Evolutionary conservation across 2,113 vertebrate genomes (phyloP).

Genomic region (Sturnus vulgaris): DNA sequence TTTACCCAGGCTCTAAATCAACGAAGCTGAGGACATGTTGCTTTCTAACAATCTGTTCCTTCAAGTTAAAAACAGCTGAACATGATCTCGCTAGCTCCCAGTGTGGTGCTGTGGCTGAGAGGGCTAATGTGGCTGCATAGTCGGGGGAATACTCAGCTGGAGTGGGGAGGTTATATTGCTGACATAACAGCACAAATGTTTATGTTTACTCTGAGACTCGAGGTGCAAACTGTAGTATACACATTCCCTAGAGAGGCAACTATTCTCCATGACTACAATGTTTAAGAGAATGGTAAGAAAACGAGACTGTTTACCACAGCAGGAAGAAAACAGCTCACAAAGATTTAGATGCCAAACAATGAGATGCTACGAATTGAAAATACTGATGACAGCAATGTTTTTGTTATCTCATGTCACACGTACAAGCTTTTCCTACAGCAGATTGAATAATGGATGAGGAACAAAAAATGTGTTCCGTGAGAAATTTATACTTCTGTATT

Average conservation of each 20-base stretch:
- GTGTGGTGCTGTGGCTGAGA: conserved; percentile 38
- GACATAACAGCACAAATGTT: conserved; percentile 43
- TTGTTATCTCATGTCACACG: neutral
- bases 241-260: neutral
- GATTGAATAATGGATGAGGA: conserved; percentile 22
- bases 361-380: neutral
- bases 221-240: conserved; percentile 11
- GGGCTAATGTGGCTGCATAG: conserved; percentile 44
- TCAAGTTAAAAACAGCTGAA: conserved; percentile 37
- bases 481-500: neutral
- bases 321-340: neutral
- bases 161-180: conserved; percentile 28
- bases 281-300: neutral
- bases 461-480: neutral
- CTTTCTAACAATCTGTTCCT: conserved; percentile 42
- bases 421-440: neutral
- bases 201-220: conserved; percentile 40
- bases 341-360: neutral
- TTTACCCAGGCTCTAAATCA: conserved; percentile 32
- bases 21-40: neutral
- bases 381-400: neutral
- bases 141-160: conserved; percentile 44
- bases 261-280: neutral
- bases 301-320: neutral
- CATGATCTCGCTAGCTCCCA: conserved; percentile 11